These are phyloP conservation scores for Microplitis deprimator DNA, from an alignment of 2,888 invertebrate genomes.

Conservation along the genomic window DNA sequence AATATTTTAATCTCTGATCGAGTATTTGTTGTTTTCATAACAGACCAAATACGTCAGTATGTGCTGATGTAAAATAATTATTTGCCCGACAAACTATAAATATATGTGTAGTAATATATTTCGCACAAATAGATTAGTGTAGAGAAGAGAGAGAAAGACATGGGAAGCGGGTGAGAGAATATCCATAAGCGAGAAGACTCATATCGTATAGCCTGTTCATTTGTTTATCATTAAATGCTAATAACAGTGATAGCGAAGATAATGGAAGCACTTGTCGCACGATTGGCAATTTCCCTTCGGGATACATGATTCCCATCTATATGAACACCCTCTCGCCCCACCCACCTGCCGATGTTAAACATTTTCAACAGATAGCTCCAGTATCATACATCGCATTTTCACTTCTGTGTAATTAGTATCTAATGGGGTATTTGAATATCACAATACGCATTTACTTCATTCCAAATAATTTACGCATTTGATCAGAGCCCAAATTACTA, in stretches of 20 bases:
- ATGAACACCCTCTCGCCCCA: neutral
- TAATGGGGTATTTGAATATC: conserved; percentile 23
- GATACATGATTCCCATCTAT: conserved; percentile 31
- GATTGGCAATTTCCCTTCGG: conserved; percentile 41
- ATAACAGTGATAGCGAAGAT: conserved; percentile 41
- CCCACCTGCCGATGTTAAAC: conserved; percentile 6
- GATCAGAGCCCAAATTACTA: neutral
- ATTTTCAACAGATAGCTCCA: conserved; percentile 30
- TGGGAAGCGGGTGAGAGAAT: conserved; percentile 1
- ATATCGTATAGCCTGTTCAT: conserved; percentile 35
- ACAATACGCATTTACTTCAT: neutral
- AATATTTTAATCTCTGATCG: neutral
- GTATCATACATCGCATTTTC: conserved; percentile 26
- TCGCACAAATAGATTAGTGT: neutral
- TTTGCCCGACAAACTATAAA: neutral
- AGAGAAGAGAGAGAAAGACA: neutral
- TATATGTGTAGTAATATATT: neutral
- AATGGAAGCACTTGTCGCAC: conserved; percentile 43
- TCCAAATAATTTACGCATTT: conserved; percentile 9
- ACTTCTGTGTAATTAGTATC: conserved; percentile 11
- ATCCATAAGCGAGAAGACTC: neutral
- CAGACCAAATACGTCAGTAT: neutral
- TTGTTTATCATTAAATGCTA: conserved; percentile 43
- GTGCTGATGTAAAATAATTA: neutral
- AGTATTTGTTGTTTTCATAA: neutral